phyloP scores from a whole-genome alignment of 2,113 vertebrate genomes.

The Callipepla squamata region DNA sequence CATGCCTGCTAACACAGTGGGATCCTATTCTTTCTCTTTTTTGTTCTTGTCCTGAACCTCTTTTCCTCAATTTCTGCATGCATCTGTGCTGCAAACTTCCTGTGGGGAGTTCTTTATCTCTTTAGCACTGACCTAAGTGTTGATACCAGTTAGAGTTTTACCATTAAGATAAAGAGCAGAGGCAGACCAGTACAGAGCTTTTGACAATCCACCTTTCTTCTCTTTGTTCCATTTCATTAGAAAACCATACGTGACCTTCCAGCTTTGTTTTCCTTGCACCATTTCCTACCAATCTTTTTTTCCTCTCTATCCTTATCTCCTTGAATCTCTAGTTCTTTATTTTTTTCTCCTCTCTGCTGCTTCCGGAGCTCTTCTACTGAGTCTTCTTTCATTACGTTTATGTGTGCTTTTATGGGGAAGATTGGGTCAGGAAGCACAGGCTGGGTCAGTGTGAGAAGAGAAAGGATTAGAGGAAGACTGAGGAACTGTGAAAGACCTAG shows the following conservation, averaged over 20 bases:
- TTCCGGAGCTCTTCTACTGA: not conserved
- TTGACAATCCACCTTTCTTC: not conserved
- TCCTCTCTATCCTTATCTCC: not conserved
- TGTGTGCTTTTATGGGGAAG: not conserved
- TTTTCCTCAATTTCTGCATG: not conserved
- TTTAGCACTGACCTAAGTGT: not conserved
- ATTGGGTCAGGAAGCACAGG: fast-evolving
- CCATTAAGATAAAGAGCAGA: not conserved
- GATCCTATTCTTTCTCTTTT: not conserved
- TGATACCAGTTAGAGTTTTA: not conserved
- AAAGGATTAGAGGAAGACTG: not conserved
- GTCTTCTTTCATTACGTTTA: not conserved
- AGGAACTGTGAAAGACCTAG: not conserved
- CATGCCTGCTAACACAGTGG: not conserved
- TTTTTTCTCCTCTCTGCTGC: not conserved
- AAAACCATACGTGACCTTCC: not conserved
- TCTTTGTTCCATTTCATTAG: not conserved
- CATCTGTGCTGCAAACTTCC: not conserved
- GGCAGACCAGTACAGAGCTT: not conserved
- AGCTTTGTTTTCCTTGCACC: not conserved
- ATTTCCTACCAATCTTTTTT: not conserved
- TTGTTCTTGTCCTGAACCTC: not conserved
- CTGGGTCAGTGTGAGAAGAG: not conserved
- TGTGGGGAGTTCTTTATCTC: not conserved
- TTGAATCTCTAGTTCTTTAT: not conserved